These are phyloP conservation scores for Progne subis DNA, from an alignment of 2,113 vertebrate genomes.

Conservation along the genomic window DNA sequence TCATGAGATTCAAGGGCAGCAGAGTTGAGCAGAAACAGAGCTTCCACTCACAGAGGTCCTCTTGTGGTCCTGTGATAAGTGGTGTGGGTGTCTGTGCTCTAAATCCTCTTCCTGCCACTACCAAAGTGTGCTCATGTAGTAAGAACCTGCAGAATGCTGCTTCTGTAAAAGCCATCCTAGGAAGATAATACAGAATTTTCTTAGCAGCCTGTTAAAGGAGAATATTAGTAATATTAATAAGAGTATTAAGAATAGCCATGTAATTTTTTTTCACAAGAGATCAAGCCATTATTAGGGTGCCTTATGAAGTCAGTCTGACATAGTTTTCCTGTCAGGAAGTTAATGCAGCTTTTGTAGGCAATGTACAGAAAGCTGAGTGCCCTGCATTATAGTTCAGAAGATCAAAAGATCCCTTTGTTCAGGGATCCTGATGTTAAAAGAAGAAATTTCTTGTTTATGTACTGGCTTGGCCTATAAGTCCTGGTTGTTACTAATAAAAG, in stretches of 20 bases:
- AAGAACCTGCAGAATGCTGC: neutral
- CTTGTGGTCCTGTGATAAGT: neutral
- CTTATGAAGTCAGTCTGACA: neutral
- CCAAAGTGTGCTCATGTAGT: neutral
- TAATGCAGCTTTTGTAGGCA: conserved; percentile 45
- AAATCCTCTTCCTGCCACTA: neutral
- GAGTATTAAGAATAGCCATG: neutral
- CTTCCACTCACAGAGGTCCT: neutral
- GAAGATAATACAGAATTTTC: neutral
- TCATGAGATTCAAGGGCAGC: neutral
- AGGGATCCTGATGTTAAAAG: conserved; percentile 41
- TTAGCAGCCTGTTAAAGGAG: neutral
- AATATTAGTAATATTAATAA: neutral
- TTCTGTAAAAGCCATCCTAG: neutral
- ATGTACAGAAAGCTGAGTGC: conserved; percentile 53
- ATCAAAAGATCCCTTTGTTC: conserved; percentile 57
- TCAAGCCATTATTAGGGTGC: neutral
- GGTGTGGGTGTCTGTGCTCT: neutral
- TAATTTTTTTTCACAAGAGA: conserved; percentile 13
- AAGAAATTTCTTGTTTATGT: conserved; percentile 55
- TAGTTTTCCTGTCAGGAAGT: conserved; percentile 15
- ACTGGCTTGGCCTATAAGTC: conserved; percentile 29
- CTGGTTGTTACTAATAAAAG: conserved; percentile 35
- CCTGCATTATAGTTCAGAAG: conserved; percentile 41
- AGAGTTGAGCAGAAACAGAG: neutral